Evolutionary conservation across 2,888 invertebrate species (phyloP).

Genomic region (Lycocerus yunnanus): DNA sequence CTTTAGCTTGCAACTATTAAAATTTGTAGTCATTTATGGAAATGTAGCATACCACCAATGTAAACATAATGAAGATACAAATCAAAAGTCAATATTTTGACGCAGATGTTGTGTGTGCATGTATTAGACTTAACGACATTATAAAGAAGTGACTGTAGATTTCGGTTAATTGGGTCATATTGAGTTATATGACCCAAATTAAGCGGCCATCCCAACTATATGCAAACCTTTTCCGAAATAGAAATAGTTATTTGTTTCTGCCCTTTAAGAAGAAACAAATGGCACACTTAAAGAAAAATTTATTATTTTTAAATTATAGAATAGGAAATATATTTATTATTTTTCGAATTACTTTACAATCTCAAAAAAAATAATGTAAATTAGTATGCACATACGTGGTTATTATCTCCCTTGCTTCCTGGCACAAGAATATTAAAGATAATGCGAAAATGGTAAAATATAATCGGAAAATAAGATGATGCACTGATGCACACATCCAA

Average conservation of each 20-base stretch:
- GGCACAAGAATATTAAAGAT: too few relatives aligned
- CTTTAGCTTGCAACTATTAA: background rate
- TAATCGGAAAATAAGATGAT: too few relatives aligned
- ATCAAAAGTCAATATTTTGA: background rate
- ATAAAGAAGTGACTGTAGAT: background rate
- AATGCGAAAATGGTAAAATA: too few relatives aligned
- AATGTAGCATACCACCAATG: background rate
- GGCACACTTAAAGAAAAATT: too few relatives aligned
- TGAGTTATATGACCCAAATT: background rate
- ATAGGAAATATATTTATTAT: too few relatives aligned
- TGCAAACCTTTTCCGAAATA: background rate
- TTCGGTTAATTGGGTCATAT: background rate
- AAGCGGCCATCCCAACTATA: background rate
- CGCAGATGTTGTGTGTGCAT: background rate
- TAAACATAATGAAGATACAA: background rate
- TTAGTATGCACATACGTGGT: too few relatives aligned
- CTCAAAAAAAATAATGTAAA: too few relatives aligned
- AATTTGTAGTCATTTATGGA: background rate
- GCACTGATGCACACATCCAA: too few relatives aligned
- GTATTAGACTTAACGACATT: background rate
- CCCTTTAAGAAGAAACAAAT: background rate
- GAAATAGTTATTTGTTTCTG: background rate
- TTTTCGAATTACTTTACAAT: too few relatives aligned
- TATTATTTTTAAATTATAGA: too few relatives aligned
- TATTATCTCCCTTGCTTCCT: too few relatives aligned